Evolutionary conservation across 2,797 vertebrate species (phyloP).

Genomic region (Chelmon rostratus): DNA sequence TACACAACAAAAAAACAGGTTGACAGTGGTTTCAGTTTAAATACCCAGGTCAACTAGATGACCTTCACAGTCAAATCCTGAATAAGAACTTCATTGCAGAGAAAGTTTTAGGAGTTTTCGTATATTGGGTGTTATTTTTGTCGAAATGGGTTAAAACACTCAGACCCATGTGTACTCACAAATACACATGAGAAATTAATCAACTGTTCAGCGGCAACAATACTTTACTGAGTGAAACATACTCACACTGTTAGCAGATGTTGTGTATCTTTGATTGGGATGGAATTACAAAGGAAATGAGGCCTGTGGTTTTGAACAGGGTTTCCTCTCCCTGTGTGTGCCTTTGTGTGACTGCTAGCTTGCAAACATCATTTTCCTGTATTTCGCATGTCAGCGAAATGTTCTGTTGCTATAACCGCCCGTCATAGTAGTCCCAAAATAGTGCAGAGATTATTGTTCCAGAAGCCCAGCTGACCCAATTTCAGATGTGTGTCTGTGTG

Average conservation of each 20-base stretch:
- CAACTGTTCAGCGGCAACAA: conserved; percentile 25
- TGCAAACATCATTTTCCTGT: conserved; percentile 63
- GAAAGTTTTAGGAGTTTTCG: not conserved
- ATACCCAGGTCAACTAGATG: not conserved
- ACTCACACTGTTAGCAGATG: conserved; percentile 65
- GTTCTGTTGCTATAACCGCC: conserved; percentile 57
- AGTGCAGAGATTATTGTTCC: conserved; percentile 73
- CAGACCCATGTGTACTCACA: conserved; percentile 10
- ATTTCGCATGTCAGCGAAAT: conserved; percentile 68
- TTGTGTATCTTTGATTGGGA: conserved; percentile 64
- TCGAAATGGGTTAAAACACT: conserved; percentile 8
- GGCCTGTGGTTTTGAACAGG: conserved; percentile 68
- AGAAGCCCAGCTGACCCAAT: conserved; percentile 75
- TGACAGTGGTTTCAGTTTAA: not conserved
- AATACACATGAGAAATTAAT: conserved; percentile 41
- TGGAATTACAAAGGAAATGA: conserved; percentile 75
- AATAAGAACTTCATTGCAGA: not conserved
- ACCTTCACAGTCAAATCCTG: not conserved
- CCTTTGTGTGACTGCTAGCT: conserved; percentile 35
- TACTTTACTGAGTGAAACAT: conserved; percentile 11
- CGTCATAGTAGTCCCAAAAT: conserved; percentile 76
- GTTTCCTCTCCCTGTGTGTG: conserved; percentile 64
- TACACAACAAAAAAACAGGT: not conserved
- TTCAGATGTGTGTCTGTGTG: conserved; percentile 39
- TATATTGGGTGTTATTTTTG: not conserved